These are phyloP conservation scores for Ganaspis sp. DNA, from an alignment of 1,140 invertebrate genomes.

Conservation along the genomic window DNA sequence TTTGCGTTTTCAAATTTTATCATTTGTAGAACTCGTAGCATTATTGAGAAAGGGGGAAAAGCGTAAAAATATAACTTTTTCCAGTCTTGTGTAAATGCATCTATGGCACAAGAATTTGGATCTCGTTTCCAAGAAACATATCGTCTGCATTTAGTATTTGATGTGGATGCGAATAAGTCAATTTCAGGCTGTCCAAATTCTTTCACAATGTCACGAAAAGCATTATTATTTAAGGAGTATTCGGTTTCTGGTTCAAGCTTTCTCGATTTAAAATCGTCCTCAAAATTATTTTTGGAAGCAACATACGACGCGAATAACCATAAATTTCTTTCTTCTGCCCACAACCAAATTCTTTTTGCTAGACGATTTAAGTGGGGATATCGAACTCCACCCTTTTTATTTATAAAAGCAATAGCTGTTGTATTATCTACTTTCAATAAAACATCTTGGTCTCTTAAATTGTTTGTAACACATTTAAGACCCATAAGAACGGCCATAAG, in stretches of 20 bases:
- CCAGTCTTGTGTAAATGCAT: constrained; percentile 5
- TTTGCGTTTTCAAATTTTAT: constrained; percentile 43
- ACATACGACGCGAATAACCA: too few relatives aligned
- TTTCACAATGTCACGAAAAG: constrained; percentile 37
- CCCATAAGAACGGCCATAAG: constrained; percentile 56
- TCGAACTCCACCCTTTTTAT: constrained; percentile 57
- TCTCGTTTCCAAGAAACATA: constrained; percentile 45
- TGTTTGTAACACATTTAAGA: constrained; percentile 58
- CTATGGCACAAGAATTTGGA: constrained; percentile 15
- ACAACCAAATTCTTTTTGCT: too few relatives aligned
- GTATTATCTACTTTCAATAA: constrained; percentile 65
- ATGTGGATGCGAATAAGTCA: constrained; percentile 47
- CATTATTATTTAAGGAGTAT: constrained; percentile 38
- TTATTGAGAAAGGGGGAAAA: constrained; percentile 19
- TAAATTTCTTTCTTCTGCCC: too few relatives aligned
- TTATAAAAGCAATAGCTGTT: constrained; percentile 64
- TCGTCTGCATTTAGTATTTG: constrained; percentile 47
- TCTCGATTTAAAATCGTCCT: constrained; percentile 46
- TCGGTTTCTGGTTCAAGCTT: constrained; percentile 45
- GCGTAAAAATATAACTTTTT: background rate
- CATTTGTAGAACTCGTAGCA: constrained; percentile 43
- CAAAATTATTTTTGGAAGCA: constrained; percentile 35
- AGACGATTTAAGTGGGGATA: constrained; percentile 54
- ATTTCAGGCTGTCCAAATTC: constrained; percentile 48
- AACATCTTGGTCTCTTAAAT: constrained; percentile 53